These are phyloP conservation scores for Delichon dasypus DNA, from an alignment of 2,797 vertebrate species.

Conservation along the genomic window DNA sequence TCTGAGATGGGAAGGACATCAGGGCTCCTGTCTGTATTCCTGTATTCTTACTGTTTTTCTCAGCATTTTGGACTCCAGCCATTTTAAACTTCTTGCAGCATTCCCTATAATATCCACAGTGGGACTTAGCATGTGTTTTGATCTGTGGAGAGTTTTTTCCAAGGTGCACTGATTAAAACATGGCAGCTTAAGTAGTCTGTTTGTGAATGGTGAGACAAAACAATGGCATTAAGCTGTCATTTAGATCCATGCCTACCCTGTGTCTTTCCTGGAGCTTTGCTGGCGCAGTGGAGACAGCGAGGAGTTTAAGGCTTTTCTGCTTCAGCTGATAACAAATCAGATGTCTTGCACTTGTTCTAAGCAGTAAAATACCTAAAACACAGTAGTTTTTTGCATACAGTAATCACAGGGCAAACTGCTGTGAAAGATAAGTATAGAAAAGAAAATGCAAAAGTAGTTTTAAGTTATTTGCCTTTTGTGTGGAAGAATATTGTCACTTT, in stretches of 20 bases:
- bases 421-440: not conserved
- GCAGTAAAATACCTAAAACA: not conserved
- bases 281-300: fast-evolving
- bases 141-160: not conserved
- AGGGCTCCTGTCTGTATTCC: not conserved
- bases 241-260: not conserved
- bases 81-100: not conserved
- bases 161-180: not conserved
- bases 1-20: not conserved
- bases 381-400: not conserved
- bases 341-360: not conserved
- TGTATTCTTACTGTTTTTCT: not conserved
- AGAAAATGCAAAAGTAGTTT: not conserved
- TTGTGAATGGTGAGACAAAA: not conserved
- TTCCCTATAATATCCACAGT: not conserved
- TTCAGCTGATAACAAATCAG: not conserved
- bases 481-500: not conserved
- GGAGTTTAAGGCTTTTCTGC: not conserved
- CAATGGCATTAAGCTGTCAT: not conserved
- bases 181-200: not conserved
- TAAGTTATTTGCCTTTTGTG: not conserved
- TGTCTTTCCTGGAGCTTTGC: not conserved
- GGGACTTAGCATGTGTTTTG: not conserved
- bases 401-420: not conserved
- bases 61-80: not conserved